Evolutionary conservation across 2,888 invertebrate species (phyloP).

Genomic region (Drosophila ezoana): DNA sequence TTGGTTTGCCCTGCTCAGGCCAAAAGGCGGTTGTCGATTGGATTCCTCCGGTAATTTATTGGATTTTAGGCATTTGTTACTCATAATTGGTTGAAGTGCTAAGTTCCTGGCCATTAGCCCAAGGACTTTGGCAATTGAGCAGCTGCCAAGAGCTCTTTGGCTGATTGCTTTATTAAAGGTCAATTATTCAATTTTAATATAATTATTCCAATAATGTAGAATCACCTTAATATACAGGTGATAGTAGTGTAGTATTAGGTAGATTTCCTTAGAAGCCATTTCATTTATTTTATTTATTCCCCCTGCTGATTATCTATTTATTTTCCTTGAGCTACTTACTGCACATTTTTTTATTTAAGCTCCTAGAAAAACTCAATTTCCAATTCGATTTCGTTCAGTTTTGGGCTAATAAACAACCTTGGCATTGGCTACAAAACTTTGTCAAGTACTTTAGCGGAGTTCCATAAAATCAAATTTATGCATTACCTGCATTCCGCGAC

Average conservation of each 20-base stretch:
- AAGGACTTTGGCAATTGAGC: not conserved
- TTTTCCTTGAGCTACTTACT: not conserved
- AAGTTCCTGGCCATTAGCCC: no score
- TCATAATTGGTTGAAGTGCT: not conserved
- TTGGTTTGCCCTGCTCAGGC: slow-evolving; percentile 13
- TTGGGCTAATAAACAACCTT: slow-evolving; percentile 46
- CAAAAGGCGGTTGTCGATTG: not conserved
- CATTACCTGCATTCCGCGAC: slow-evolving; percentile 57
- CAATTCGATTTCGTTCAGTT: slow-evolving; percentile 17
- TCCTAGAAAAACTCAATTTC: slow-evolving; percentile 1
- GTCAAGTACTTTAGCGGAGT: slow-evolving; percentile 43
- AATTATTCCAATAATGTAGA: not conserved
- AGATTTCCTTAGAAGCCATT: not conserved
- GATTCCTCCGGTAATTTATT: slow-evolving; percentile 19
- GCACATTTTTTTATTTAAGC: not conserved
- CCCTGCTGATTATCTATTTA: not conserved
- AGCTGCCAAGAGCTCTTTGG: slow-evolving; percentile 3
- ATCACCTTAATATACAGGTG: not conserved
- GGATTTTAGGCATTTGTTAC: slow-evolving; percentile 9
- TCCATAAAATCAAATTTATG: slow-evolving; percentile 74
- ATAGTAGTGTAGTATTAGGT: no score
- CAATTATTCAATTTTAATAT: not conserved
- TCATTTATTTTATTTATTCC: not conserved
- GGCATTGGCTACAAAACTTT: slow-evolving; percentile 42
- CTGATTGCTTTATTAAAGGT: not conserved